Evolutionary conservation across 2,797 vertebrate species (phyloP), one percentile per base, ranked within the genome.

Genomic region (Lophotriccus pileatus): DNA sequence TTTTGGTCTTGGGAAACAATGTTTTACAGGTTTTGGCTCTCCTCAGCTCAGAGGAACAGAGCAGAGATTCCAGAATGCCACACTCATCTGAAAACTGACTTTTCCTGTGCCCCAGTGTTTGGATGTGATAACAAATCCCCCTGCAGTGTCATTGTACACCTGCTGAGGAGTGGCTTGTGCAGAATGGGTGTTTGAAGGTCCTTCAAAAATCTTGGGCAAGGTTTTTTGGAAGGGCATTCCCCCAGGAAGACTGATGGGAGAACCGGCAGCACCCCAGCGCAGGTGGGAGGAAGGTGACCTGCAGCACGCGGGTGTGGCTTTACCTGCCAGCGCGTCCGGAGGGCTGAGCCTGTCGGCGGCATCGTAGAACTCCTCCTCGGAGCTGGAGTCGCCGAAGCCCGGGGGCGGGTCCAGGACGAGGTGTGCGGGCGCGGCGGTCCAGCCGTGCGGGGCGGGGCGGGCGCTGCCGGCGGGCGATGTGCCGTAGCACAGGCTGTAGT

Each of bases 281-380:
- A 17, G 5, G 14, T 20, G 21, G 43, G 43, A 58, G 44, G 27
- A 56, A 52, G 44, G 25, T 19, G 10, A 46, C 21, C 23, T 2
- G 41, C 23, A 37, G 6, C 2, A 0, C 16, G 5, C 4, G 16
- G 28, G 6, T 28, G 20, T 10, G 19, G 3, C 24, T 73, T 94
- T 95, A 88, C 98, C 98, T 88, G 98, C 94, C 34, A 92, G 96
- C 3, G 83, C 78, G 43, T 98, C 98, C 5, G 96, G 97, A 4
- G 98, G 98, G 28, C 97, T 98, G n/a, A 99, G 98, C 89, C 98
- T 97, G 93, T 99, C 99, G 32, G 98, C 98, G 25, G 99, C 99
- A 1, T 99, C 99, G 67, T 98, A 99, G 97, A 99, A 99, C 95
- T 99, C 99, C 30, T 99, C 99, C 20, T 99, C 99, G 5, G 99